Percentiles rank a stretch among this genome's conserved stretches.
phyloP scores from a whole-genome alignment of 2,888 invertebrate genomes.

The Macroteleia sp. region DNA sequence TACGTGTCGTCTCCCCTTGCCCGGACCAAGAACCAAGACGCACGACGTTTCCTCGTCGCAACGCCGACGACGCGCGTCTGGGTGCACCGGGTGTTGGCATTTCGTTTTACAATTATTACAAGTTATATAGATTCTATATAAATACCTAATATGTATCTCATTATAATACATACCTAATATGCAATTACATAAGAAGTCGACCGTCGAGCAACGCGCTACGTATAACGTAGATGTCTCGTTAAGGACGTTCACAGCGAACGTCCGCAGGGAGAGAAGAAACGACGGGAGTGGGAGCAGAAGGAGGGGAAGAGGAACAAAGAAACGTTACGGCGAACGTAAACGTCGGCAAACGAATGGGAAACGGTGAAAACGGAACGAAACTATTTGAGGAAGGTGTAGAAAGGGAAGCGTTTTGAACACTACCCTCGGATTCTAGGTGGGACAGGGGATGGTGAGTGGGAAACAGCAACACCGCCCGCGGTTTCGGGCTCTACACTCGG shows the following conservation, averaged over 20 bases:
- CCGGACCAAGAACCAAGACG: constrained; percentile 76
- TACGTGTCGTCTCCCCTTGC: constrained; percentile 71
- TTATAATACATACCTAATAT: constrained; percentile 83
- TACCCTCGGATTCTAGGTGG: background rate
- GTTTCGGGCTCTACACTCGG: constrained; percentile 60
- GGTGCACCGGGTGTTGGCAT: constrained; percentile 82
- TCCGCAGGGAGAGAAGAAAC: constrained; percentile 31
- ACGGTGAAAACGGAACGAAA: too few relatives aligned
- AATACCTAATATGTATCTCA: constrained; percentile 83
- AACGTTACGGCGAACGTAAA: too few relatives aligned
- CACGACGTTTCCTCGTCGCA: constrained; percentile 67
- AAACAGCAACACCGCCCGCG: constrained; percentile 39
- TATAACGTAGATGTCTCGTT: constrained; percentile 74
- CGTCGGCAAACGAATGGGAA: too few relatives aligned
- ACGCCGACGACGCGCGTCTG: constrained; percentile 71
- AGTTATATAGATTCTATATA: constrained; percentile 83
- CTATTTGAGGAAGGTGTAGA: background rate
- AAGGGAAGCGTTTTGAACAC: constrained; percentile 24
- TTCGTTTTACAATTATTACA: constrained; percentile 82
- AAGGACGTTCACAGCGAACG: constrained; percentile 70
- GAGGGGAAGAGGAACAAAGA: constrained; percentile 23
- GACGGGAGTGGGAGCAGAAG: background rate
- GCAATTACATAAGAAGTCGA: constrained; percentile 81
- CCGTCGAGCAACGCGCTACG: constrained; percentile 74
- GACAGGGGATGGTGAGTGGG: background rate